phyloP scores from a whole-genome alignment of 2,888 invertebrate genomes.

The Horisme vitalbata region DNA sequence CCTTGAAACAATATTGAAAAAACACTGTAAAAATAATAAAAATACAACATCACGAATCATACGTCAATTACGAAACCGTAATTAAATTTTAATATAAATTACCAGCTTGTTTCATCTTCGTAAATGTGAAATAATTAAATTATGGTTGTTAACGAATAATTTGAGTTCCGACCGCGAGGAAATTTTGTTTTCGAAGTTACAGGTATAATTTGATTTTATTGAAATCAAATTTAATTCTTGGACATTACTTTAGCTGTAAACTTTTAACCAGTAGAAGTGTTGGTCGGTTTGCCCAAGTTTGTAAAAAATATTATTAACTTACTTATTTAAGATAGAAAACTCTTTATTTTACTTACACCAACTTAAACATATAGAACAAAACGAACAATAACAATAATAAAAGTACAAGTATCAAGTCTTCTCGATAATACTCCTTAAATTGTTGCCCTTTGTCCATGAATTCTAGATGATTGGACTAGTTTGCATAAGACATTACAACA shows the following conservation, averaged over 20 bases:
- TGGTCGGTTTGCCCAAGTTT: too few species aligned
- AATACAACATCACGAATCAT: conserved; percentile 26
- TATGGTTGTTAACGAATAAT: conserved; percentile 41
- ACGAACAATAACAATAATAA: too few species aligned
- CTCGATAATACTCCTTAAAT: too few species aligned
- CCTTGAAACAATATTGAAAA: background rate
- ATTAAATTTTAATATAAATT: conserved; percentile 37
- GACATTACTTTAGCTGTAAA: conserved; percentile 3
- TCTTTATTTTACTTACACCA: too few species aligned
- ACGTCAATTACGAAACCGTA: conserved; percentile 31
- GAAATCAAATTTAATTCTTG: conserved; percentile 31
- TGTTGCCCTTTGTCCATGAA: too few species aligned
- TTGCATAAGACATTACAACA: too few species aligned
- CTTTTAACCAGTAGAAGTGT: too few species aligned
- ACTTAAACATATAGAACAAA: too few species aligned
- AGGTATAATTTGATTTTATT: conserved; percentile 35
- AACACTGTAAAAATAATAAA: conserved; percentile 25
- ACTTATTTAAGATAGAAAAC: too few species aligned
- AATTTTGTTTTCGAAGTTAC: conserved; percentile 37
- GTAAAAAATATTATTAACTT: too few species aligned
- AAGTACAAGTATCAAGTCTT: too few species aligned
- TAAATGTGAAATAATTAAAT: conserved; percentile 32
- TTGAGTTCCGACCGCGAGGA: conserved; percentile 32
- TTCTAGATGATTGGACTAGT: too few species aligned
- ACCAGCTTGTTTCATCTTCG: conserved; percentile 26